Conservation (phyloP, 2,797 vertebrate genomes). For the Gephyroberyx darwinii region DNA sequence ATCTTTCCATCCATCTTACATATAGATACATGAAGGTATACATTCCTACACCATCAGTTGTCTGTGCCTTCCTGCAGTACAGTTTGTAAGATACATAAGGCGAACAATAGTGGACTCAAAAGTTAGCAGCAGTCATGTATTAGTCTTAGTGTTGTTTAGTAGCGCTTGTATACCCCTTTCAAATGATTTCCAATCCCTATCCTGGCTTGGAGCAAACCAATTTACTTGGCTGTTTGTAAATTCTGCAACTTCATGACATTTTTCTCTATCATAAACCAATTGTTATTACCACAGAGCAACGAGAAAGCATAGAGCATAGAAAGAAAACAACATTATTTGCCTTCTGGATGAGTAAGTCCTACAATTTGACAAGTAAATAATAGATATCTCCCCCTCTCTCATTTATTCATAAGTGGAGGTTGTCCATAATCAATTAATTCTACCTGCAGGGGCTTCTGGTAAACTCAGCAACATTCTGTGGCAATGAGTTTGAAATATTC, state of each 20-base stretch:
- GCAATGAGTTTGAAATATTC: conserved; percentile 30
- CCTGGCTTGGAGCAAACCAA: conserved; percentile 22
- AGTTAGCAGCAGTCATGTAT: not conserved
- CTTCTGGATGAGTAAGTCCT: conserved; percentile 49
- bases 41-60: conserved; percentile 2
- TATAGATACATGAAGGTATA: conserved; percentile 22
- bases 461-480: conserved; percentile 12
- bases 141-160: conserved; percentile 6
- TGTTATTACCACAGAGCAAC: conserved; percentile 25
- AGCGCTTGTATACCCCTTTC: not conserved
- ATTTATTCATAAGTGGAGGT: conserved; percentile 6
- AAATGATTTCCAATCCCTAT: conserved; percentile 15
- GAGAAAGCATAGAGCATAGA: conserved; percentile 10
- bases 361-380: conserved; percentile 55
- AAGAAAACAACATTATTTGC: conserved; percentile 47
- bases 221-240: conserved; percentile 40
- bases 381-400: conserved; percentile 22
- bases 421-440: conserved; percentile 48
- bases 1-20: conserved; percentile 11
- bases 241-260: conserved; percentile 17
- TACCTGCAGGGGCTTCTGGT: conserved; percentile 20
- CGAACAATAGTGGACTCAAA: conserved; percentile 2
- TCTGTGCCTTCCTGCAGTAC: conserved; percentile 7
- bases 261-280: conserved; percentile 29
- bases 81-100: conserved; percentile 22